A percentile compares a stretch with the other conserved stretches of the same genome.
Evolutionary conservation across 2,797 vertebrate genomes (phyloP).

Genomic region (Sebastes reedi): DNA sequence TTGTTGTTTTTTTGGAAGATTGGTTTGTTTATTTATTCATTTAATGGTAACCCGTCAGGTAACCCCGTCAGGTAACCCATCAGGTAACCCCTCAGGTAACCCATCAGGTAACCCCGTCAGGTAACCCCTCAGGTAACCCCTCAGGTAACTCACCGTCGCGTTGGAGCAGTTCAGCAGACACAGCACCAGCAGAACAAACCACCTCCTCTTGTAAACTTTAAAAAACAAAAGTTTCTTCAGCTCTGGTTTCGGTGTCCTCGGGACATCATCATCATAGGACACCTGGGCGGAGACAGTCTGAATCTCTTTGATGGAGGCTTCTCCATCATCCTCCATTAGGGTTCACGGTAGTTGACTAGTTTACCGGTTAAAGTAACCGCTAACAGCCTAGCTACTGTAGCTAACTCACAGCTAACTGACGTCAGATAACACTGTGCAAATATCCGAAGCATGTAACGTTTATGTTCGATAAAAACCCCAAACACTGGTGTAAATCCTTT

Average conservation of each 20-base stretch:
- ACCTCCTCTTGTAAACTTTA: not conserved
- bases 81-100: no score
- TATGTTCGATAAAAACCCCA: not conserved
- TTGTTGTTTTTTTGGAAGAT: no score
- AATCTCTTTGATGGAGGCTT: not conserved
- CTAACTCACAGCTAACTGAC: no score
- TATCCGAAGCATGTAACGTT: no score
- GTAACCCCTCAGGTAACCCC: no score
- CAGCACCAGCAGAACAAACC: not conserved
- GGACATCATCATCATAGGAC: not conserved
- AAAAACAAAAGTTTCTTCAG: not conserved
- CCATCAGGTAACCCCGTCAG: no score
- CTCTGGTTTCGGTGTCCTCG: not conserved
- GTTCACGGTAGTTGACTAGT: no score
- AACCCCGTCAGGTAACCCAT: no score
- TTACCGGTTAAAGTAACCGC: no score
- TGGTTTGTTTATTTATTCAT: no score
- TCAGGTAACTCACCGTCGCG: not conserved
- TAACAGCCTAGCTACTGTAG: no score
- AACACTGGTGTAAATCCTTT: not conserved
- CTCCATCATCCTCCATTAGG: not conserved
- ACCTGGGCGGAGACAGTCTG: not conserved
- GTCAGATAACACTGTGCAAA: no score
- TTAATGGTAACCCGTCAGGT: not conserved
- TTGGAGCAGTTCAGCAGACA: not conserved